Evolutionary conservation across 2,113 vertebrate species (phyloP), one percentile per base, ranked within the genome.

Genomic region (Cricetomys ansorgei): DNA sequence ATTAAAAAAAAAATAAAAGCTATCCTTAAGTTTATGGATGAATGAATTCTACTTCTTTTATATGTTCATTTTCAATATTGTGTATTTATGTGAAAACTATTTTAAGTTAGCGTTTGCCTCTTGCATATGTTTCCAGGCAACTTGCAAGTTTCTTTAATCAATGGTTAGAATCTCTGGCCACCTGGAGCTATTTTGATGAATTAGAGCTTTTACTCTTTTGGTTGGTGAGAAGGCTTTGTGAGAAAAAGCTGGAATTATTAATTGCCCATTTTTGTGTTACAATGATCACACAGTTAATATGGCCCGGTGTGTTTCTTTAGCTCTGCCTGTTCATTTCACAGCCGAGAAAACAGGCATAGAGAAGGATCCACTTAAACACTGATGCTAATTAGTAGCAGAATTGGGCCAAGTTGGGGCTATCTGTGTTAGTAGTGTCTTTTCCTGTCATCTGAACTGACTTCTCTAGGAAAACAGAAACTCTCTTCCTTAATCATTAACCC

Each of bases 191-290:
- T 65, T 92, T 89, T 75, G 86, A 75, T 94, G 83, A 94, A 65
- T 72, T 31, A 40, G 27, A 75, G 8, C n/a, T 79, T 79, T 95
- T 69, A 29, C 27, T 55, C 29, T 16, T 96, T 75, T 89, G 45
- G 10, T 91, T 16, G 5, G 0, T 91, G 79, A 83, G 53, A 95
- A 57, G 5, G 8, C 2, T 43, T 88, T 93, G 43, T 83, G 48
- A 64, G 23, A 93, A 88, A 84, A 90, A 62, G 5, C 50, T 87
- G 59, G 40, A 73, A 77, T 95, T 86, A 81, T 92, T 81, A 73
- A 85, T 50, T 79, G 9, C 0, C 64, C 48, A 65, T 55, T n/a
- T 73, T 40, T 75, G 19, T 83, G 93, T 75, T 81, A 92, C 31
- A 84, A 57, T 25, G 27, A 31, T 55, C 57, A 43, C 53, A 86